A percentile compares a stretch with the other conserved stretches of the same genome.
Conservation (phyloP, 1,140 invertebrate genomes). For the Tetramorium simillimum region DNA sequence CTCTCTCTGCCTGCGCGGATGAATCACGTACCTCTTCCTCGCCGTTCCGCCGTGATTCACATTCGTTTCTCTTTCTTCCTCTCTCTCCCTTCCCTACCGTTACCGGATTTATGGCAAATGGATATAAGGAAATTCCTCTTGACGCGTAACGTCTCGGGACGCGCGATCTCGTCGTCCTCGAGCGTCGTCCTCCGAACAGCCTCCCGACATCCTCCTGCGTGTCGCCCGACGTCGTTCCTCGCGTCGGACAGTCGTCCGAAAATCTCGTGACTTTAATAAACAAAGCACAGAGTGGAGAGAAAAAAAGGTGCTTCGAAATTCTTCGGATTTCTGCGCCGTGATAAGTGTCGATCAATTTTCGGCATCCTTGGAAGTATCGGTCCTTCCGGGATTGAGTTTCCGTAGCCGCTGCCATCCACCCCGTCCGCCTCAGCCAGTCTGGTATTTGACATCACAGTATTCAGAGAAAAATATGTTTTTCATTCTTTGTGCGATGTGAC, state of each 20-base stretch:
- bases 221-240: not conserved
- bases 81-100: not conserved
- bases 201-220: not conserved
- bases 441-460: too few relatives aligned
- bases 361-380: too few relatives aligned
- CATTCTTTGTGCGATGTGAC: not conserved
- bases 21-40: conserved; percentile 43
- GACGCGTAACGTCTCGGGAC: not conserved
- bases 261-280: not conserved
- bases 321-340: too few relatives aligned
- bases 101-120: conserved; percentile 3
- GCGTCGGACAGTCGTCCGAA: not conserved
- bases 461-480: too few relatives aligned
- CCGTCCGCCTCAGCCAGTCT: too few relatives aligned
- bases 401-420: too few relatives aligned
- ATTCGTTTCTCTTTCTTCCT: not conserved
- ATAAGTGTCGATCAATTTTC: too few relatives aligned
- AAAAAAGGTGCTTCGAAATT: too few relatives aligned
- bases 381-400: too few relatives aligned
- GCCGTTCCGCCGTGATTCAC: conserved; percentile 33
- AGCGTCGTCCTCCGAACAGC: not conserved
- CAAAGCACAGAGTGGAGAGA: not conserved
- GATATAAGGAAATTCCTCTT: conserved; percentile 42
- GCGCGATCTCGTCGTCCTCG: conserved; percentile 19
- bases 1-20: not conserved